Evolutionary conservation across 2,113 vertebrate genomes (phyloP), one percentile per base, ranked within the genome.

Genomic region (Mola mola): DNA sequence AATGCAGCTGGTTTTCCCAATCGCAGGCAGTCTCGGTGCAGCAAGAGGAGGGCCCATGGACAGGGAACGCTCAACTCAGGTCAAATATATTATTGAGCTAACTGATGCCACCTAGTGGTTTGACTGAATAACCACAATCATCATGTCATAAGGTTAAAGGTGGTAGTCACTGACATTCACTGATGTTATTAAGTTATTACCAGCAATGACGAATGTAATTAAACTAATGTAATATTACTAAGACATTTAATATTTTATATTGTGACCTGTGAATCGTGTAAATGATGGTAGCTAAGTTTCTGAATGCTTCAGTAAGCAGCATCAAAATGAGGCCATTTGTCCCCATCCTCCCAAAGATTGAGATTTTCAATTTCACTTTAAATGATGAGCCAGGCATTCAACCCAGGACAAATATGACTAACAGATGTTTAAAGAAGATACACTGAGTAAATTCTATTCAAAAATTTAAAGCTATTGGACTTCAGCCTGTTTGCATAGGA

Each of bases 1-100:
- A 37, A 20, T 8, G 17, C 22, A 20, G 42, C 19, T 20, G 3
- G 2, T 1, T 48, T 2, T 48, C 48, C 79, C 78, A 84, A 82
- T 72, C 81, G 59, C 50, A 72, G 56, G 33, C 34, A 58, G 79
- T 43, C 75, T 81, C 77, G 73, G 71, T 3, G 62, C 47, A 59
- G 40, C 10, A 37, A 49, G 66, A 57, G 66, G 70, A 22, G 48
- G 64, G 56, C 12, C 53, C 36, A 29, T 1, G 3, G 21, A 16
- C 28, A 13, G n/a, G 5, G 10, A 5, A 1, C n/a, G 8, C 16
- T 37, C 7, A 8, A 44, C 48, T 24, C 0, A 1, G 26, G 9
- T 21, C n/a, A 29, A 10, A 15, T 21, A 19, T 16, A 1, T 60
- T 58, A 10, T 0, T 13, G 66, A 50, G 26, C 16, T 58, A 22